Evolutionary conservation across 2,113 vertebrate species (phyloP), one percentile per base, ranked within the genome.

Genomic region (Ptychochromis oligacanthus): DNA sequence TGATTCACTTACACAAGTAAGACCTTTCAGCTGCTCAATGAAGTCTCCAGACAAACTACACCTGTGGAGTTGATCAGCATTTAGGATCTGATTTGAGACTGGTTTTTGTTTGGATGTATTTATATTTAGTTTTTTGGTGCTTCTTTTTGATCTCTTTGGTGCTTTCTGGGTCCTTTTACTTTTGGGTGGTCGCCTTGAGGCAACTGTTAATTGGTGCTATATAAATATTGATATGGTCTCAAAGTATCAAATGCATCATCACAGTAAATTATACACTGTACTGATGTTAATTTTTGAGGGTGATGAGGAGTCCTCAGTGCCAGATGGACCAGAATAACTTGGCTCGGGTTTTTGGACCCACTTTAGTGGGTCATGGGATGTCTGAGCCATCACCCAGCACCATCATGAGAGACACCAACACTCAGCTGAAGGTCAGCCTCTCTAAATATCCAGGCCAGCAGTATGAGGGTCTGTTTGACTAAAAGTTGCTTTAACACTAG

Each of bases 281-380:
- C 31, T 36, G 18, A 11, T 36, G 1, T 43, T 65, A 10, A 17
- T 49, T 22, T 40, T 20, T 59, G 38, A 95, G 93, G 78, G 97
- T 97, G 43, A 96, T 96, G 0, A 75, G 1, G 36, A 97, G 96
- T 57, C 95, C 96, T 0, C 57, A 62, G 4, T 97, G 97, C 88
- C 95, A 95, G 89, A 98, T 98, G 97, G 96, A 97, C 4, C 79
- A 88, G 78, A 88, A 94, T 28, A 98, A 97, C 43, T 70, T 98
- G 83, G 92, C 97, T 9, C 92, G 97, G 0, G 95, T 98, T 22
- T 97, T 97, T 75, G 97, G 97, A 26, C 97, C 97, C 0, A 97
- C 96, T 0, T 89, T 97, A 2, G 95, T 98, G 6, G 97, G 97
- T 46, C 95, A 97, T 2, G 75, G 94, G 49, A 93, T 94, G 0